Evolutionary conservation across 2,113 vertebrate genomes (phyloP).

Genomic region (Oryzias melastigma): DNA sequence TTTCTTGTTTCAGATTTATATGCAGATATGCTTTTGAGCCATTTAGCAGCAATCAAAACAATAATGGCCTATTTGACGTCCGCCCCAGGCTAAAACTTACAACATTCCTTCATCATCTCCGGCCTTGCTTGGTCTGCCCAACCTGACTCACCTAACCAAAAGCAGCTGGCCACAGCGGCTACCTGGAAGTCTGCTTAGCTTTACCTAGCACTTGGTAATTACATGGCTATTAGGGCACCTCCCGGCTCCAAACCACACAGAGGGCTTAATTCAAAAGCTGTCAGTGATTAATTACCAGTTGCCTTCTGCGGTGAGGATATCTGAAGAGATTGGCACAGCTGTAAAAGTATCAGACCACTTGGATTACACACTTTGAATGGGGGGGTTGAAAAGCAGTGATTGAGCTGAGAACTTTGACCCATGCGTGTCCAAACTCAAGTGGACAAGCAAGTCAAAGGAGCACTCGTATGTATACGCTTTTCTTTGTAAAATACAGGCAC

Average conservation of each 20-base stretch:
- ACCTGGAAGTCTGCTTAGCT: slow-evolving; percentile 69
- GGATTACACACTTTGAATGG: slow-evolving; percentile 35
- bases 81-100: slow-evolving; percentile 23
- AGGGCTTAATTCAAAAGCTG: slow-evolving; percentile 55
- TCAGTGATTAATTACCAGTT: slow-evolving; percentile 69
- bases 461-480: slow-evolving; percentile 16
- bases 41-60: slow-evolving; percentile 34
- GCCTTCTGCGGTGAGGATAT: slow-evolving; percentile 46
- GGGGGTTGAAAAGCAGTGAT: slow-evolving; percentile 34
- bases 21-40: slow-evolving; percentile 20
- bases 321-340: slow-evolving; percentile 51
- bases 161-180: slow-evolving; percentile 66
- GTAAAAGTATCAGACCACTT: slow-evolving; percentile 49
- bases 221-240: slow-evolving; percentile 59
- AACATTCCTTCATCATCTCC: slow-evolving; percentile 31
- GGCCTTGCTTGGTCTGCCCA: slow-evolving; percentile 14
- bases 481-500: slow-evolving; percentile 14
- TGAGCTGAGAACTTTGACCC: slow-evolving; percentile 14
- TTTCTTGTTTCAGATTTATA: slow-evolving; percentile 10
- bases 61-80: slow-evolving; percentile 27
- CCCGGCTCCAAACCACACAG: slow-evolving; percentile 66
- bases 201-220: slow-evolving; percentile 72
- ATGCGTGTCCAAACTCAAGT: slow-evolving; percentile 4
- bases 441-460: slow-evolving; percentile 10
- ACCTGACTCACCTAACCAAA: slow-evolving; percentile 53